Conservation (phyloP, 1,140 invertebrate genomes). For the Pseudomyrmex cubaensis region DNA sequence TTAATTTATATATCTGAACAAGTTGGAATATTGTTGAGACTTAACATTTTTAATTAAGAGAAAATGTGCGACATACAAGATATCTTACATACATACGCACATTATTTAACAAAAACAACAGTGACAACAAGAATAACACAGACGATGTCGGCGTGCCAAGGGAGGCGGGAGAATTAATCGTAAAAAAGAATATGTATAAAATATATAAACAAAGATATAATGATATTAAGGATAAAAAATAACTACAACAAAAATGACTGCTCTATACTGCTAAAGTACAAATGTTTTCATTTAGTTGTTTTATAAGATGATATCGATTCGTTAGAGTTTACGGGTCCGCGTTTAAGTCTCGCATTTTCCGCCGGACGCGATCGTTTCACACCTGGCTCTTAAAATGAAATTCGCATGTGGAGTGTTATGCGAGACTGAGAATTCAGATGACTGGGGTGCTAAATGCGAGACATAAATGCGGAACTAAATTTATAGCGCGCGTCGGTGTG, state of each 20-base stretch:
- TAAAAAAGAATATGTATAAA: slow-evolving; percentile 76
- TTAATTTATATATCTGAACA: background rate
- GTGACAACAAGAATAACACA: slow-evolving; percentile 52
- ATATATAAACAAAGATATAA: slow-evolving; percentile 73
- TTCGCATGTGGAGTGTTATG: slow-evolving; percentile 15
- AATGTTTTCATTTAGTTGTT: slow-evolving; percentile 85
- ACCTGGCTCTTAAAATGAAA: slow-evolving; percentile 21
- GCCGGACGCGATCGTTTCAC: background rate
- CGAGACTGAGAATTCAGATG: slow-evolving; percentile 26
- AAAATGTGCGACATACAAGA: background rate
- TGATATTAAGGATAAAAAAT: slow-evolving; percentile 74
- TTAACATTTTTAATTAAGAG: background rate
- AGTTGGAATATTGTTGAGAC: background rate
- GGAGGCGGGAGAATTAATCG: slow-evolving; percentile 79
- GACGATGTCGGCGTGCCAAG: slow-evolving; percentile 69
- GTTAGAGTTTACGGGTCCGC: slow-evolving; percentile 62
- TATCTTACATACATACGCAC: slow-evolving; percentile 19
- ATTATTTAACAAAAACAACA: slow-evolving; percentile 34
- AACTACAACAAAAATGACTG: slow-evolving; percentile 82
- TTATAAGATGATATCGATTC: slow-evolving; percentile 77
- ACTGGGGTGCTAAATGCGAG: background rate
- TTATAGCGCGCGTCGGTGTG: slow-evolving; percentile 35
- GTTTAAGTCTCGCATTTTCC: slow-evolving; percentile 44
- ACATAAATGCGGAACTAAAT: slow-evolving; percentile 9
- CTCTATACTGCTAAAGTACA: slow-evolving; percentile 86